These are phyloP conservation scores for Platorchestia sp. DNA, from an alignment of 1,140 invertebrate genomes.

Conservation along the genomic window DNA sequence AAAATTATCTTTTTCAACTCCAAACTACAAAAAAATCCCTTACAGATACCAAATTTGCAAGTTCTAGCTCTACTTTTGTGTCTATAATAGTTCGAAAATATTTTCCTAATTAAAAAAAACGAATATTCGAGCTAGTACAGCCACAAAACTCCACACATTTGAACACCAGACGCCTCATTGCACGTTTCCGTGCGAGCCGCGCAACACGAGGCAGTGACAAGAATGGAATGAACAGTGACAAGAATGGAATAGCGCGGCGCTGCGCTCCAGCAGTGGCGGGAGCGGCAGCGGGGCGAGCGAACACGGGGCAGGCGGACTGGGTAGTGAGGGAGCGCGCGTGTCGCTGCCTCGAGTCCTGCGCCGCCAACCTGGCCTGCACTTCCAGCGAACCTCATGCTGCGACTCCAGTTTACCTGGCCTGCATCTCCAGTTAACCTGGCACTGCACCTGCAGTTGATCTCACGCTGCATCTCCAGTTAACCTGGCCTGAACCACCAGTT, in stretches of 20 bases:
- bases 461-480: neutral
- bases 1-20: too few species aligned
- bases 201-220: neutral
- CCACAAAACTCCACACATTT: neutral
- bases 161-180: neutral
- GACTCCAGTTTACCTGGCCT: neutral
- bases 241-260: neutral
- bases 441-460: neutral
- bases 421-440: neutral
- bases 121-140: neutral
- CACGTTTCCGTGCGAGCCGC: neutral
- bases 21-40: too few species aligned
- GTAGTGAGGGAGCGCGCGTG: too few species aligned
- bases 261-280: too few species aligned
- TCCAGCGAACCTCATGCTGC: too few species aligned
- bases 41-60: too few species aligned
- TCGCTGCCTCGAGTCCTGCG: too few species aligned
- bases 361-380: too few species aligned
- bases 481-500: neutral
- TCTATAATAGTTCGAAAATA: too few species aligned
- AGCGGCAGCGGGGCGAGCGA: neutral
- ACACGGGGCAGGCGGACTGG: too few species aligned
- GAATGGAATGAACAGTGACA: neutral
- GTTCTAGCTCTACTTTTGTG: too few species aligned
- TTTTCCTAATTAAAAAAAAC: neutral